Evolutionary conservation across 2,113 vertebrate species (phyloP).

Genomic region (Otocyon megalotis): DNA sequence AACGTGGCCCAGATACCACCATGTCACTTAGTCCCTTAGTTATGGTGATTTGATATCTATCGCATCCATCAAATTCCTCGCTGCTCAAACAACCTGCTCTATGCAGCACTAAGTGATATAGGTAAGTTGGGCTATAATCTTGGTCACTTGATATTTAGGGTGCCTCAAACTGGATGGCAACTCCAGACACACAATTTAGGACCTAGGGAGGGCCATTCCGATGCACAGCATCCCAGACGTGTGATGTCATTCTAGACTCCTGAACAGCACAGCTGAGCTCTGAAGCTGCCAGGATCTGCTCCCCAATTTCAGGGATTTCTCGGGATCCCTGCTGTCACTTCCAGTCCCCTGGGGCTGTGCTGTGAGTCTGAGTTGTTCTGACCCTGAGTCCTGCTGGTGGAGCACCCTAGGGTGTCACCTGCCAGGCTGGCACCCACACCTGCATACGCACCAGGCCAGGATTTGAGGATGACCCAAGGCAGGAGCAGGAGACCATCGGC

Average conservation of each 20-base stretch:
- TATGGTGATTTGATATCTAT: not conserved
- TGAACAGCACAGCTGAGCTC: not conserved
- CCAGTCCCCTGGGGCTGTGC: not conserved
- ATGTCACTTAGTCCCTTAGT: not conserved
- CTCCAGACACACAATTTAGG: not conserved
- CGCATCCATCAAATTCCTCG: not conserved
- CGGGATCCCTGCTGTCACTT: not conserved
- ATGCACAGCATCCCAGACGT: not conserved
- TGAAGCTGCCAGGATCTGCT: not conserved
- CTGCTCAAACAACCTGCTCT: not conserved
- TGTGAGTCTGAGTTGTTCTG: not conserved
- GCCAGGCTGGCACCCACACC: not conserved
- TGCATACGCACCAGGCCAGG: not conserved
- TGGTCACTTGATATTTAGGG: not conserved
- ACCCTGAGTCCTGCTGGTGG: not conserved
- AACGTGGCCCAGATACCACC: not conserved
- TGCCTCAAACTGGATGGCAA: not conserved
- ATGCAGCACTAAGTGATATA: constrained; percentile 13
- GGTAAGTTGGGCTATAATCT: not conserved
- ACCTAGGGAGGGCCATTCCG: not conserved
- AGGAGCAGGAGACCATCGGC: not conserved
- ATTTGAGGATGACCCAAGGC: not conserved
- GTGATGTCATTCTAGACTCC: not conserved
- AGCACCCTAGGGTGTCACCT: not conserved
- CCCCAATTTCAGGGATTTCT: not conserved